Percentiles rank a stretch among this genome's conserved stretches.
Conservation (phyloP, 1,140 invertebrate species). For the Drosophila sucinea region DNA sequence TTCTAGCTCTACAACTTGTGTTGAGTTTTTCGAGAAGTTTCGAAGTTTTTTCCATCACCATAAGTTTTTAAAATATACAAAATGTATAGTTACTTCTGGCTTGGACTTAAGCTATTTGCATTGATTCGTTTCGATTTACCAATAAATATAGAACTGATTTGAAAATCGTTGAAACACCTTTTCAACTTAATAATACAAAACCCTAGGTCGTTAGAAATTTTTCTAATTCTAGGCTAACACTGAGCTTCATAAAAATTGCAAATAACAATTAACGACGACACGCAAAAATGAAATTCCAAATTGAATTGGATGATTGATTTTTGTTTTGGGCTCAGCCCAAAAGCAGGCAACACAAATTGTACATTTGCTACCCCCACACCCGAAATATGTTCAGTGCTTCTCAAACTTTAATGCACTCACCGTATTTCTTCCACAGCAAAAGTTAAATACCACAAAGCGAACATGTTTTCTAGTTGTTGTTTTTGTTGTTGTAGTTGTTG, state of each 20-base stretch:
- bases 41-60: no score
- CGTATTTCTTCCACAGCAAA: slow-evolving; percentile 80
- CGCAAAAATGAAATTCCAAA: not conserved
- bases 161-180: no score
- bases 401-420: slow-evolving; percentile 66
- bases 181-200: no score
- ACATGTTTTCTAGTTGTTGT: slow-evolving; percentile 56
- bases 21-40: no score
- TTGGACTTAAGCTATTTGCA: no score
- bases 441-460: slow-evolving; percentile 80
- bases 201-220: no score
- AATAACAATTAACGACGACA: not conserved
- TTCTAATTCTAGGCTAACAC: no score
- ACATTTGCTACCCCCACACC: not conserved
- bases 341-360: slow-evolving; percentile 48
- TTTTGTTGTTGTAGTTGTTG: slow-evolving; percentile 18
- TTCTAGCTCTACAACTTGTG: no score
- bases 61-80: no score
- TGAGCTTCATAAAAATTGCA: not conserved
- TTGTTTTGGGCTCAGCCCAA: slow-evolving; percentile 16
- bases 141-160: no score
- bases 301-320: not conserved
- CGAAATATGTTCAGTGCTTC: slow-evolving; percentile 16
- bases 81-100: no score
- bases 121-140: no score